Conservation (phyloP, 2,888 invertebrate species). For the Cheilosia pagana region DNA sequence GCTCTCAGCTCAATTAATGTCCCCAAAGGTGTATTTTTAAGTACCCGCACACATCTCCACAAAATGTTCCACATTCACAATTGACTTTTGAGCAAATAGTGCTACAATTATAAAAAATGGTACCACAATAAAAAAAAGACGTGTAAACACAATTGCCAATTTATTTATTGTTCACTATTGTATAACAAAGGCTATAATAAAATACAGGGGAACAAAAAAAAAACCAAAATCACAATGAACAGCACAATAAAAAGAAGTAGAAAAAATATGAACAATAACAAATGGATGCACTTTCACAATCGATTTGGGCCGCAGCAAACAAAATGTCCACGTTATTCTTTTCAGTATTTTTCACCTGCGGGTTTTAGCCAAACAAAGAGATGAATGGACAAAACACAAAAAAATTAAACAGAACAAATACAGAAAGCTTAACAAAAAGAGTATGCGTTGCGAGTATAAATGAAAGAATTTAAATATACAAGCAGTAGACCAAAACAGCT, state of each 20-base stretch:
- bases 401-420: not conserved
- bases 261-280: conserved; percentile 42
- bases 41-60: not conserved
- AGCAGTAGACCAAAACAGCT: conserved; percentile 9
- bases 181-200: conserved; percentile 6
- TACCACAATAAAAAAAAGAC: not conserved
- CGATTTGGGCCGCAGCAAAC: conserved; percentile 43
- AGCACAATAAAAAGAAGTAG: conserved; percentile 16
- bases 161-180: conserved; percentile 28
- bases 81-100: conserved; percentile 19
- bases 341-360: conserved; percentile 39
- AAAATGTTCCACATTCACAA: conserved; percentile 1
- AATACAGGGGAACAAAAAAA: not conserved
- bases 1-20: not conserved
- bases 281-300: conserved; percentile 43
- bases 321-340: conserved; percentile 23
- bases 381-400: conserved; percentile 19
- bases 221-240: not conserved
- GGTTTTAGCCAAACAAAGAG: conserved; percentile 5
- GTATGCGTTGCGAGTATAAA: no score
- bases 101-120: not conserved
- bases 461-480: not conserved
- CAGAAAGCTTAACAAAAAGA: no score
- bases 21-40: not conserved
- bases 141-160: conserved; percentile 19